Conservation (phyloP, 2,797 vertebrate genomes). For the Pseudocheirus occidentalis region DNA sequence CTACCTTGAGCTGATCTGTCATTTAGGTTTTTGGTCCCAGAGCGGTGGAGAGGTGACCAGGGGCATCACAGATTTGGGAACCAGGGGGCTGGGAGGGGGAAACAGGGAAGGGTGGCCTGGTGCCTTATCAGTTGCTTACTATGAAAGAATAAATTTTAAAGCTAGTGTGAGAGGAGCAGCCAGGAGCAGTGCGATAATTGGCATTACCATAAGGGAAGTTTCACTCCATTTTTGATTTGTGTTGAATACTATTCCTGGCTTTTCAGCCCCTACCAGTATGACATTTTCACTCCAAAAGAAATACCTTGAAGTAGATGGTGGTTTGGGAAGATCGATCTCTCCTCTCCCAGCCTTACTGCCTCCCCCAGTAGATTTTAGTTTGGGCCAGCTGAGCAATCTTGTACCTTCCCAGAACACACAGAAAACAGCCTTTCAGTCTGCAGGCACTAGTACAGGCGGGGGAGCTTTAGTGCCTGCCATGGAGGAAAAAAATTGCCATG, state of each 20-base stretch:
- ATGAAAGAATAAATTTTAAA: neutral
- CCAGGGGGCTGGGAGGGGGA: neutral
- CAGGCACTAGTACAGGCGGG: conserved; percentile 17
- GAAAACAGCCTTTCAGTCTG: conserved; percentile 11
- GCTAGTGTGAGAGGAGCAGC: conserved; percentile 23
- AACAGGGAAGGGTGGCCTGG: neutral
- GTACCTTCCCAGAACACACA: neutral
- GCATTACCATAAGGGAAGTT: conserved; percentile 12
- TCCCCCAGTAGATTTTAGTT: conserved; percentile 6
- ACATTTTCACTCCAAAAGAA: conserved; percentile 24
- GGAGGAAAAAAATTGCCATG: conserved; percentile 33
- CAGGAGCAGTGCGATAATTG: conserved; percentile 5
- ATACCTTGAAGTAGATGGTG: conserved; percentile 26
- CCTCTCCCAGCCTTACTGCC: neutral
- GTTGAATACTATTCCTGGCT: neutral
- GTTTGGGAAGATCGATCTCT: conserved; percentile 38
- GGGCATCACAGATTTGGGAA: neutral
- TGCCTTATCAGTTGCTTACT: neutral
- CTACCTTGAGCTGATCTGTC: neutral
- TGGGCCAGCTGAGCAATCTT: conserved; percentile 49
- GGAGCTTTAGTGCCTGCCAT: conserved; percentile 30
- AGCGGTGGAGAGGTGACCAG: conserved; percentile 18
- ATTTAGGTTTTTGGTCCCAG: conserved; percentile 3
- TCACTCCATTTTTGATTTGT: conserved; percentile 21
- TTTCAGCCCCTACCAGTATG: neutral